These are phyloP conservation scores for Gymnoscopelus microlampas DNA, from an alignment of 2,797 vertebrate species.

Conservation along the genomic window DNA sequence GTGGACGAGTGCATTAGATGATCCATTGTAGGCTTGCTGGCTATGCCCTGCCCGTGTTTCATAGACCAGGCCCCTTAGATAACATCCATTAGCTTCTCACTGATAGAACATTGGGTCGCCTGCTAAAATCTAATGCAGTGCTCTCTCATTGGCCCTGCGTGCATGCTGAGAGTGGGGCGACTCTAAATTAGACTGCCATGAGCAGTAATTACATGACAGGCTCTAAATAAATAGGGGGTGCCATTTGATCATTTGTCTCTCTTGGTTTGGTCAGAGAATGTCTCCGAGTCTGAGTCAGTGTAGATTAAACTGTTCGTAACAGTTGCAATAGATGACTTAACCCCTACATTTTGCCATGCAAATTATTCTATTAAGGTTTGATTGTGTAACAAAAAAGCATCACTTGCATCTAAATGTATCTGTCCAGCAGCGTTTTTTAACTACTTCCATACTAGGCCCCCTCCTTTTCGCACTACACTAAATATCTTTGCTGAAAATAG, in stretches of 20 bases:
- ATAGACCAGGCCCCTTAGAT: slow-evolving; percentile 62
- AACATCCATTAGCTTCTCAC: slow-evolving; percentile 74
- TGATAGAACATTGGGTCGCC: slow-evolving; percentile 46
- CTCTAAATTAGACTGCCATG: slow-evolving; percentile 44
- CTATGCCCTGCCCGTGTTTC: slow-evolving; percentile 36
- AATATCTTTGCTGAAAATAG: no score
- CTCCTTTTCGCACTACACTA: no score
- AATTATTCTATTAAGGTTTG: slow-evolving; percentile 35
- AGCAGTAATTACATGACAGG: slow-evolving; percentile 70
- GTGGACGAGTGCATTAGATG: slow-evolving; percentile 67
- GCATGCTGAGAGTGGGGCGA: slow-evolving; percentile 46
- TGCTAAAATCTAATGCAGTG: slow-evolving; percentile 51
- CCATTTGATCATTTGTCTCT: slow-evolving; percentile 63
- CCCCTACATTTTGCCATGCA: slow-evolving; percentile 36
- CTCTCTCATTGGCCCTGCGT: slow-evolving; percentile 56
- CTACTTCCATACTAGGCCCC: no score
- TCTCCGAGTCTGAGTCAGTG: slow-evolving; percentile 17
- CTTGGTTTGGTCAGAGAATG: slow-evolving; percentile 38
- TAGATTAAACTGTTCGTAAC: slow-evolving; percentile 5
- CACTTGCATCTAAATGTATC: neutral
- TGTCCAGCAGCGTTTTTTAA: neutral
- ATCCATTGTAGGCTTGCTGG: slow-evolving; percentile 63
- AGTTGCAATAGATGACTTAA: slow-evolving; percentile 24
- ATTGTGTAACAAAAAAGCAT: slow-evolving; percentile 8
- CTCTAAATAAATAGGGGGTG: slow-evolving; percentile 70